Evolutionary conservation across 30 jellyfish, hydroid and myxozoan species (phyloP), one percentile per base, ranked within the genome.

Genomic region (Calvadosia cruxmelitensis): DNA sequence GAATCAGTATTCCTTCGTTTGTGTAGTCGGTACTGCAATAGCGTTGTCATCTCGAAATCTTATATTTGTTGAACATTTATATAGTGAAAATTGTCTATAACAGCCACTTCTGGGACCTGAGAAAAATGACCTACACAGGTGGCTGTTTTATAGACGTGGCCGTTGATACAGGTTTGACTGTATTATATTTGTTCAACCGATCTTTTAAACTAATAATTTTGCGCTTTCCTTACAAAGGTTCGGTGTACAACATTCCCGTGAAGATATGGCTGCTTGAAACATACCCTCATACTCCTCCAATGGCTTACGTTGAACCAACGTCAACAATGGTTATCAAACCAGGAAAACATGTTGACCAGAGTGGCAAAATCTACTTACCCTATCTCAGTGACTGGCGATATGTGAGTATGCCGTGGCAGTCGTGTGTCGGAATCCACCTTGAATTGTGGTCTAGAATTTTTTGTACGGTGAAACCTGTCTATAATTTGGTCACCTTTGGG

Each of bases 321-420:
- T 68, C 84, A 80, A 61, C 75, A 36, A 87, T 87, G 97, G 89
- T 87, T 3, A 81, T 87, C 63, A 87, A 87, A 53, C 81, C 88
- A 12, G 89, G 94, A 50, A 71, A 64, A 52, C 94, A 87, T 69
- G 97, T 87, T 13, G 97, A 87, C 52, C 36, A 65, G 7, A 16
- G 57, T 2, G 97, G 97, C 7, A 72, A 92, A 31, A 94, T 87
- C 24, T 87, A 75, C 63, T 49, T 80, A 68, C 97, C 97, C 31
- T 87, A 73, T 53, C 66, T 87, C 20, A 50, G 88, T 10, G 94
- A 87, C 61, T 87, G 97, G 97, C 36, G 68, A 34, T 52, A 70
- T 68, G 96, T 85, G 70, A 67, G 94, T n/a, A n/a, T n/a, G n/a
- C n/a, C n/a, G n/a, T n/a, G n/a, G n/a, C n/a, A n/a, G n/a, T n/a